Evolutionary conservation across 1,140 invertebrate species (phyloP).

Genomic region (Drosophila triauraria): DNA sequence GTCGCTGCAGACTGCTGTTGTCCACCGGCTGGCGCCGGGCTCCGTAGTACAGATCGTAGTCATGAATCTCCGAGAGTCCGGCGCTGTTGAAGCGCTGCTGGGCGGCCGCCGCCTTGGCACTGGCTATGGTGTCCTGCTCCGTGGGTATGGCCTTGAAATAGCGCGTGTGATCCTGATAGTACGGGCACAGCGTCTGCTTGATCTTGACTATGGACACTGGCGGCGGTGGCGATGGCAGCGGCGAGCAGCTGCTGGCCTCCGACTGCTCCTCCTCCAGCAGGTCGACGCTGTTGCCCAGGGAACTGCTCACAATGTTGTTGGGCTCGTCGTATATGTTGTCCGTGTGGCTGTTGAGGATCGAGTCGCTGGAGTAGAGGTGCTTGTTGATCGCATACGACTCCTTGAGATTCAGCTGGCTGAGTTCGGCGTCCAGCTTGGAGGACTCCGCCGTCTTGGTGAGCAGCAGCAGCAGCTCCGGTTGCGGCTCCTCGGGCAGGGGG

Average conservation of each 20-base stretch:
- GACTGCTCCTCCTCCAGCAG: slow-evolving; percentile 70
- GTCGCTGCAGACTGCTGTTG: slow-evolving; percentile 37
- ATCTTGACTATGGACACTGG: slow-evolving; percentile 73
- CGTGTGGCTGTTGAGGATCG: slow-evolving; percentile 78
- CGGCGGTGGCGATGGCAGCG: slow-evolving; percentile 70
- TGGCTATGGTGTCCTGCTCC: slow-evolving; percentile 78
- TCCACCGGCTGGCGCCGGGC: slow-evolving; percentile 55
- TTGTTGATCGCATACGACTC: slow-evolving; percentile 81
- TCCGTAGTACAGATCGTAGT: slow-evolving; percentile 82
- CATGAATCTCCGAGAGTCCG: slow-evolving; percentile 80
- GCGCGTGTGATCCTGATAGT: slow-evolving; percentile 81
- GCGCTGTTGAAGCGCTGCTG: slow-evolving; percentile 75
- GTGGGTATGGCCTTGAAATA: slow-evolving; percentile 84
- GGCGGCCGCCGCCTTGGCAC: slow-evolving; percentile 71
- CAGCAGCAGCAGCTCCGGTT: slow-evolving; percentile 53
- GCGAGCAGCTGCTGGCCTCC: slow-evolving; percentile 70
- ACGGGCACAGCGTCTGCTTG: slow-evolving; percentile 76
- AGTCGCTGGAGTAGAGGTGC: slow-evolving; percentile 82
- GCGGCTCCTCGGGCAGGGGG: slow-evolving; percentile 16
- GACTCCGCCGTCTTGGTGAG: slow-evolving; percentile 33
- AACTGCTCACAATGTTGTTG: slow-evolving; percentile 79
- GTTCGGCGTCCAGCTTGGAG: slow-evolving; percentile 23
- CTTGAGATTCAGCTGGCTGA: slow-evolving; percentile 56
- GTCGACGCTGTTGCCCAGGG: slow-evolving; percentile 76
- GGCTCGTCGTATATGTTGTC: slow-evolving; percentile 85